Evolutionary conservation across 2,797 vertebrate species (phyloP), one percentile per base, ranked within the genome.

Genomic region (Hypotaenidia philippensis): DNA sequence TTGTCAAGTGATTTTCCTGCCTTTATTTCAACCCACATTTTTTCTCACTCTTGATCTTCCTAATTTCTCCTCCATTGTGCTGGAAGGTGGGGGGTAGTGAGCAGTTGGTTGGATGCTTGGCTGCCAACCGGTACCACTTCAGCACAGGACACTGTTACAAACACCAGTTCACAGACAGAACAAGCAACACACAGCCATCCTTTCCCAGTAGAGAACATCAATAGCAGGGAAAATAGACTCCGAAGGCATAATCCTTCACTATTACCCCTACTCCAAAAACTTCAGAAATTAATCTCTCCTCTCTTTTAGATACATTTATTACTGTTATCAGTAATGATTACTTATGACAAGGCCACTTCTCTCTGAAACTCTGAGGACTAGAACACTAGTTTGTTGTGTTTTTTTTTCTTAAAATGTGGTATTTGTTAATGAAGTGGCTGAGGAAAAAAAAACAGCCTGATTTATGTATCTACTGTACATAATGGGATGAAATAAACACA

Each of bases 111-210:
- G 2, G 17, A 32, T 32, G 40, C 17, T 3, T 72, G 70, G 13
- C 9, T 1, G 2, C 7, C 45, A 45, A 29, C 3, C 4, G 4
- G 13, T 27, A 18, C 10, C 21, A 47, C 15, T 0, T 18, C 7
- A 9, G 17, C 22, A 19, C 6, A 83, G 17, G 36, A 53, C 63
- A 11, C 4, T 61, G 6, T 15, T 29, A 32, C 26, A 83, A 65
- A 23, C 32, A 50, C 1, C 18, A 59, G 16, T 52, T 70, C n/a
- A 72, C 13, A 52, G 36, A 25, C 6, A 87, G 21, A 50, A 14
- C 5, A 69, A 78, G 41, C 13, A 57, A 27, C 26, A 45, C 3
- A 6, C 26, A 55, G 23, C 27, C 7, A 13, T 8, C 10, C 2
- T 63, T 11, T 70, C n/a, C 19, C 2, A 13, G 13, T 26, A 82